Conservation (phyloP, 2,113 vertebrate species). For the Corynorhinus townsendii region DNA sequence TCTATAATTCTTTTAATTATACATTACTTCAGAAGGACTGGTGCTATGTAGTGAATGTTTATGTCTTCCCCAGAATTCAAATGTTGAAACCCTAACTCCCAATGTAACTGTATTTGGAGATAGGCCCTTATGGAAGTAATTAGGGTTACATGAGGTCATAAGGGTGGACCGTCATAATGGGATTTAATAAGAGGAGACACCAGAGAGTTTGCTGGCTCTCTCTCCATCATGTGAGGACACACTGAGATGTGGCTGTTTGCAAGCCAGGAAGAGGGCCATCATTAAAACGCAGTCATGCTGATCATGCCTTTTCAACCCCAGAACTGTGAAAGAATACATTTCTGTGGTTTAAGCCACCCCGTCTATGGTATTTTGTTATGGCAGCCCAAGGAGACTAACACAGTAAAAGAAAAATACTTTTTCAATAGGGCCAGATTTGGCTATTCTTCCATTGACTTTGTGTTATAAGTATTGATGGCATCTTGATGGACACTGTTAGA, state of each 20-base stretch:
- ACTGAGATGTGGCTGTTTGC: background rate
- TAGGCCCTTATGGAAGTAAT: background rate
- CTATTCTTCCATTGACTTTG: background rate
- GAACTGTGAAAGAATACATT: background rate
- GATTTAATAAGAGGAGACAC: background rate
- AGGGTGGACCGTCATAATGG: background rate
- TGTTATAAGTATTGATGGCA: background rate
- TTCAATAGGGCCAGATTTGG: background rate
- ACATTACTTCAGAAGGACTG: background rate
- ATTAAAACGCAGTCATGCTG: background rate
- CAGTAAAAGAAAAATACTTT: background rate
- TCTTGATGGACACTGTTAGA: slow-evolving; percentile 16
- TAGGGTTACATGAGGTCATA: background rate
- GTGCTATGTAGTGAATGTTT: background rate
- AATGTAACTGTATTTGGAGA: background rate
- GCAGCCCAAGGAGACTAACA: background rate
- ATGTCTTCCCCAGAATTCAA: background rate
- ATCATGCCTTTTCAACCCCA: background rate
- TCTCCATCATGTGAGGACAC: background rate
- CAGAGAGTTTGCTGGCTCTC: background rate
- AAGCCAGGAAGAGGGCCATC: background rate
- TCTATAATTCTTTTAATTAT: background rate
- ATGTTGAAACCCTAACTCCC: background rate
- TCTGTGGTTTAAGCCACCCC: background rate
- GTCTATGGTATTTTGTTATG: slow-evolving; percentile 1